Percentiles rank a stretch among this genome's conserved stretches.
Conservation (phyloP, 2,888 invertebrate genomes). For the Netelia inedita region DNA sequence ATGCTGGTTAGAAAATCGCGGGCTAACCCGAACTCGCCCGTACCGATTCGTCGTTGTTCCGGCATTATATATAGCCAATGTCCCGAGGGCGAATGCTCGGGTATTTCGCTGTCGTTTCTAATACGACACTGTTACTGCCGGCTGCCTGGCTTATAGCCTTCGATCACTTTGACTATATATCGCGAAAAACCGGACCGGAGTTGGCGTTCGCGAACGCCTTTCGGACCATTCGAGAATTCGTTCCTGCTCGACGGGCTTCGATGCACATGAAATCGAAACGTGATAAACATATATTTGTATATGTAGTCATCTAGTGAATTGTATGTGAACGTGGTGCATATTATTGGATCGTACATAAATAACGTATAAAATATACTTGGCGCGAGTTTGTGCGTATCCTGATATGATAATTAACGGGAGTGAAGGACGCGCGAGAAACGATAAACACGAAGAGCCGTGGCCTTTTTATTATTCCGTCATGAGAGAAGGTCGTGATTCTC, state of each 20-base stretch:
- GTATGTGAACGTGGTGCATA: not conserved
- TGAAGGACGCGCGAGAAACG: slow-evolving; percentile 51
- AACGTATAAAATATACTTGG: slow-evolving; percentile 9
- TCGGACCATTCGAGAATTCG: slow-evolving; percentile 49
- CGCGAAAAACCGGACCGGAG: slow-evolving; percentile 60
- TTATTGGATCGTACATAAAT: not conserved
- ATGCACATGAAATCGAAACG: slow-evolving; percentile 46
- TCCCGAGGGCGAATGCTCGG: slow-evolving; percentile 25
- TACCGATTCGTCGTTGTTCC: slow-evolving; percentile 65
- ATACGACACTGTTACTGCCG: not conserved
- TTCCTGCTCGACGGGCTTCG: slow-evolving; percentile 38
- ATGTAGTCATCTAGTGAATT: not conserved
- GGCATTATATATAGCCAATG: slow-evolving; percentile 44
- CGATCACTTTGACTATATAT: slow-evolving; percentile 28
- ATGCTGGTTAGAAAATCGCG: slow-evolving; percentile 62
- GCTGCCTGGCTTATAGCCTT: not conserved
- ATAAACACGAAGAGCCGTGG: slow-evolving; percentile 44
- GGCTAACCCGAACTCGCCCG: slow-evolving; percentile 37
- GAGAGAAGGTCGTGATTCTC: slow-evolving; percentile 63
- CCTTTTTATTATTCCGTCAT: slow-evolving; percentile 65
- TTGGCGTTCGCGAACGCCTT: slow-evolving; percentile 47
- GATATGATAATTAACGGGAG: slow-evolving; percentile 67
- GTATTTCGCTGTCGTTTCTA: slow-evolving; percentile 45
- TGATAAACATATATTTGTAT: not conserved
- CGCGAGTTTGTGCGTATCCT: slow-evolving; percentile 50